phyloP scores from a whole-genome alignment of 2,888 invertebrate species.

The Drosophila birchii region DNA sequence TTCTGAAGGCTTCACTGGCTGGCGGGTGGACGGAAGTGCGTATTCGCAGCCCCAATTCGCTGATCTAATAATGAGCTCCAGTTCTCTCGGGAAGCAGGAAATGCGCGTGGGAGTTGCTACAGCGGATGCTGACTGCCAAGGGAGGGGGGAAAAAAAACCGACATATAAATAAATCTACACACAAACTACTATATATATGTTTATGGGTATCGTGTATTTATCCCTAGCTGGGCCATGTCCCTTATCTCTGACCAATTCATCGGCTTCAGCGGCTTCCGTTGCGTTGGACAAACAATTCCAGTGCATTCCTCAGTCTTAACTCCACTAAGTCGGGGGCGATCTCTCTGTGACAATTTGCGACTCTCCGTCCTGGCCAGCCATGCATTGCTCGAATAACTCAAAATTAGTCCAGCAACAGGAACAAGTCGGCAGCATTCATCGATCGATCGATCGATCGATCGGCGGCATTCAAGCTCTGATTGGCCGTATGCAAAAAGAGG shows the following conservation, averaged over 20 bases:
- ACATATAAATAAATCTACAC: background rate
- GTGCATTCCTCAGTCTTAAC: slow-evolving; percentile 1
- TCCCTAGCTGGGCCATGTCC: background rate
- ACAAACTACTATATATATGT: too few relatives aligned
- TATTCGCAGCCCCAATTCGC: slow-evolving; percentile 64
- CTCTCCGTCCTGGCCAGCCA: slow-evolving; percentile 14
- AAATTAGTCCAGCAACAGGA: slow-evolving; percentile 71
- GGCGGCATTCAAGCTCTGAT: slow-evolving; percentile 66
- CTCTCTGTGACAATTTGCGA: slow-evolving; percentile 35
- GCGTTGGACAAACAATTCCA: slow-evolving; percentile 21
- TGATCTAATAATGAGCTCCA: slow-evolving; percentile 68
- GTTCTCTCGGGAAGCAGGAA: slow-evolving; percentile 47
- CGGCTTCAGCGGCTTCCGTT: slow-evolving; percentile 70
- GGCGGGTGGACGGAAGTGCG: slow-evolving; percentile 68
- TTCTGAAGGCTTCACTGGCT: background rate
- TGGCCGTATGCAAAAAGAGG: slow-evolving; percentile 50
- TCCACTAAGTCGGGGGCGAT: slow-evolving; percentile 65
- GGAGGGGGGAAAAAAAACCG: too few relatives aligned
- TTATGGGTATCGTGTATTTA: too few relatives aligned
- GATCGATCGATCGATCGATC: slow-evolving; percentile 66
- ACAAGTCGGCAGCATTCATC: slow-evolving; percentile 32
- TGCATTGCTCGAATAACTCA: slow-evolving; percentile 69
- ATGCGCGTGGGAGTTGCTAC: slow-evolving; percentile 69
- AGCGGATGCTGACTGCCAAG: slow-evolving; percentile 40
- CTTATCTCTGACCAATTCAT: slow-evolving; percentile 60